These are phyloP conservation scores for Oreochromis spilurus DNA, from an alignment of 2,113 vertebrate species.

Conservation along the genomic window DNA sequence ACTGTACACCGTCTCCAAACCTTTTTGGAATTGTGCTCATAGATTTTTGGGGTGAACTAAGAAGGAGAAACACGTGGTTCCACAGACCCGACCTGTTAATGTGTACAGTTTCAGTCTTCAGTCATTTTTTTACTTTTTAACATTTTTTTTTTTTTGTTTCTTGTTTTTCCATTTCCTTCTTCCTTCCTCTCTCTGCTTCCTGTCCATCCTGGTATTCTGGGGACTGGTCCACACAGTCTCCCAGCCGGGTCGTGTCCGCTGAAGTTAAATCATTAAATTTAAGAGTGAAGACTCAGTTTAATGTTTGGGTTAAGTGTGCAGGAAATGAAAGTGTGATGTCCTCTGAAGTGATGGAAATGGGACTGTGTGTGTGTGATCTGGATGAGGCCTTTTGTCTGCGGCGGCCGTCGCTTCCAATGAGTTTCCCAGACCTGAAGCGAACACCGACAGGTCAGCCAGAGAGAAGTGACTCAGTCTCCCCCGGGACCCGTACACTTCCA, in stretches of 20 bases:
- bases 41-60: background rate
- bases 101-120: background rate
- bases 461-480: slow-evolving; percentile 53
- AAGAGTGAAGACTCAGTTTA: background rate
- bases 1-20: background rate
- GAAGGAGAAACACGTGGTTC: background rate
- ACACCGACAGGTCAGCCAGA: slow-evolving; percentile 27
- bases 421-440: slow-evolving; percentile 42
- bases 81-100: background rate
- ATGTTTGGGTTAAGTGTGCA: background rate
- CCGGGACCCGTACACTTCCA: background rate
- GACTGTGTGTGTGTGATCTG: background rate
- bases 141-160: background rate
- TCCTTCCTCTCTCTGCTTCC: background rate
- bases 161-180: background rate
- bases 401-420: slow-evolving; percentile 25
- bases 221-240: background rate
- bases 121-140: background rate
- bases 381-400: slow-evolving; percentile 24
- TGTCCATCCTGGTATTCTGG: background rate
- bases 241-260: background rate
- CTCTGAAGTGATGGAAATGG: background rate
- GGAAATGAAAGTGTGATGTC: background rate
- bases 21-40: background rate
- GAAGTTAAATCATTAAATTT: background rate